Evolutionary conservation across 1,140 invertebrate species (phyloP), one percentile per base, ranked within the genome.

Genomic region (Brachystomella parvula): DNA sequence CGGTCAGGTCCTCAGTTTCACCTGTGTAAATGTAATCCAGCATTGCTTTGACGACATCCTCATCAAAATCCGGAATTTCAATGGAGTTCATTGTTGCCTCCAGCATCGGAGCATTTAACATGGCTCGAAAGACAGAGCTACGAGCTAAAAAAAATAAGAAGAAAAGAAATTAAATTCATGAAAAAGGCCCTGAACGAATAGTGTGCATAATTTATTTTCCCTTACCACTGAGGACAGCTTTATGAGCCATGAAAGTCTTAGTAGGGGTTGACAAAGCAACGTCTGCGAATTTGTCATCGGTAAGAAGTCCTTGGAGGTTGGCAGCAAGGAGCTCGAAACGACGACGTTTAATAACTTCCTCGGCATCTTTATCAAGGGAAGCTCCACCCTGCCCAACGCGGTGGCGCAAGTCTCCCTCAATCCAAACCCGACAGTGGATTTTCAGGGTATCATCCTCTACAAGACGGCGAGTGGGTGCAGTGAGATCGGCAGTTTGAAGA

Each of bases 11-110:
- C 9, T 60, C 60, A 9, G 65, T 57, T 31, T 73, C 67, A 2
- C 72, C 72, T 57, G 66, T 68, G 61, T 69, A 72, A 53, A 69
- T 67, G 47, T 69, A 73, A 44, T 73, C 72, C 2, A 73, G 30
- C 72, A 73, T 73, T 2, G 61, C 72, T 33, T 73, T 69, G 0
- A 73, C 72, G 29, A 71, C 67, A 31, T 71, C 67, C 47, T 71
- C 69, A 35, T 73, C 72, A 47, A 73, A 73, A 32, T 73, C 72
- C 33, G 30, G 29, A 21, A 73, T 73, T 65, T 71, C 67, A 1
- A 73, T 67, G 0, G 66, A 60, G 47, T 67, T 71, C 3, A 62
- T 26, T 0, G 28, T 44, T 3, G 58, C 57, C 24, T 73, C 72
- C 2, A 67, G 6, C 69, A 71, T 71, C 24, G 61, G 33, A 19